Evolutionary conservation across 2,113 vertebrate genomes (phyloP).

Genomic region (Lampris megalopsis): DNA sequence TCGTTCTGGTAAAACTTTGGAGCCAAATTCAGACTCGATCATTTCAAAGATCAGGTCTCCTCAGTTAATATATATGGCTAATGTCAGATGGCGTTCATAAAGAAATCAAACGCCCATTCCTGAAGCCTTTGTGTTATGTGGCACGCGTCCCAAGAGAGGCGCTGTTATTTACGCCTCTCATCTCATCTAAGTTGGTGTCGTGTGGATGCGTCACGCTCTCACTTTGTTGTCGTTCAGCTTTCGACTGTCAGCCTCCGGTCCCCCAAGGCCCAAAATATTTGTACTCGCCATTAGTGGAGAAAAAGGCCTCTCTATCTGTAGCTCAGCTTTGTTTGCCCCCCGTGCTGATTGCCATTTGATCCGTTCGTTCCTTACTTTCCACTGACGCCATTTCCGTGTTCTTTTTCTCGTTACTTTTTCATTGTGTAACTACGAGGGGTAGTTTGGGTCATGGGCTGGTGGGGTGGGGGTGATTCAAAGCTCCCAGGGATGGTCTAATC

Average conservation of each 20-base stretch:
- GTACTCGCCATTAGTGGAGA: constrained; percentile 70
- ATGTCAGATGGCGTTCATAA: constrained; percentile 65
- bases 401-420: constrained; percentile 28
- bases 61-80: constrained; percentile 41
- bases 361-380: constrained; percentile 39
- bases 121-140: constrained; percentile 65
- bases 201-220: constrained; percentile 66
- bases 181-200: constrained; percentile 55
- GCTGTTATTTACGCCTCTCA: constrained; percentile 74
- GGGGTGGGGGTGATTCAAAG: constrained; percentile 37
- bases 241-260: constrained; percentile 70
- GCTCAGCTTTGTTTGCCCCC: constrained; percentile 63
- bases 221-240: constrained; percentile 74
- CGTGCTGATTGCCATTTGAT: constrained; percentile 63
- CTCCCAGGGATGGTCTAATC: constrained; percentile 58
- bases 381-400: constrained; percentile 38
- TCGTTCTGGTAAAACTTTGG: constrained; percentile 5
- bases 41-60: constrained; percentile 53
- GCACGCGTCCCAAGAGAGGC: constrained; percentile 65
- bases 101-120: constrained; percentile 62
- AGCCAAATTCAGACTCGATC: constrained; percentile 38
- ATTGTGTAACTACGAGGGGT: constrained; percentile 37
- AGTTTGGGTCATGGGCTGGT: background rate
- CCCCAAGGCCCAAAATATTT: constrained; percentile 67
- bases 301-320: constrained; percentile 63